Conservation (phyloP, 2,113 vertebrate species). For the Asarcornis scutulata region DNA sequence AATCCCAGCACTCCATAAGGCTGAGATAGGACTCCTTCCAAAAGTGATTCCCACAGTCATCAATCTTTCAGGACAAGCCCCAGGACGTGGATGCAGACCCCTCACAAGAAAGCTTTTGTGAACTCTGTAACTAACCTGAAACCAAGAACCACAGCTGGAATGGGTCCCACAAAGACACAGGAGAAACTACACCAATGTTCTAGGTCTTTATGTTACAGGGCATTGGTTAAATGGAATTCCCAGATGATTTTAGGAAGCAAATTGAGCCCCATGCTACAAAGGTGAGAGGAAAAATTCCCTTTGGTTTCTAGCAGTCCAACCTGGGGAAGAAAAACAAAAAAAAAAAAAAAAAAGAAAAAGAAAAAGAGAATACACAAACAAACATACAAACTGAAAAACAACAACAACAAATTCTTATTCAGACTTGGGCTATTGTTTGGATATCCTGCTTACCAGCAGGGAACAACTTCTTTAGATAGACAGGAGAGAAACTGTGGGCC, state of each 20-base stretch:
- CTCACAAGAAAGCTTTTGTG: neutral
- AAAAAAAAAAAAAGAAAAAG: neutral
- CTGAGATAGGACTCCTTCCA: neutral
- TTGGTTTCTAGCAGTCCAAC: neutral
- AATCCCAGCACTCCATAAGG: neutral
- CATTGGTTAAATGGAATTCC: neutral
- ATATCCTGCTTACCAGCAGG: neutral
- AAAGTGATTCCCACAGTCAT: neutral
- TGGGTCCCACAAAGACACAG: neutral
- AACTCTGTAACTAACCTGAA: neutral
- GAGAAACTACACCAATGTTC: neutral
- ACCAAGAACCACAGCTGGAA: neutral
- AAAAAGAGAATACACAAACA: neutral
- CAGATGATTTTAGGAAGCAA: neutral
- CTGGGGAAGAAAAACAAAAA: neutral
- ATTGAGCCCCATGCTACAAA: neutral
- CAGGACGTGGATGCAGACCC: neutral
- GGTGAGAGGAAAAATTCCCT: neutral
- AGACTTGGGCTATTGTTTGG: neutral
- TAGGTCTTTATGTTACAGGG: neutral
- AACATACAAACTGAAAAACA: too few species aligned
- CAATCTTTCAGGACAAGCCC: neutral
- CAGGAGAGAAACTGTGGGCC: neutral
- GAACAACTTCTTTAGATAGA: neutral
- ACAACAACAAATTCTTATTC: neutral